These are phyloP conservation scores for Montifringilla adamsi DNA, from an alignment of 2,113 vertebrate species.

Conservation along the genomic window DNA sequence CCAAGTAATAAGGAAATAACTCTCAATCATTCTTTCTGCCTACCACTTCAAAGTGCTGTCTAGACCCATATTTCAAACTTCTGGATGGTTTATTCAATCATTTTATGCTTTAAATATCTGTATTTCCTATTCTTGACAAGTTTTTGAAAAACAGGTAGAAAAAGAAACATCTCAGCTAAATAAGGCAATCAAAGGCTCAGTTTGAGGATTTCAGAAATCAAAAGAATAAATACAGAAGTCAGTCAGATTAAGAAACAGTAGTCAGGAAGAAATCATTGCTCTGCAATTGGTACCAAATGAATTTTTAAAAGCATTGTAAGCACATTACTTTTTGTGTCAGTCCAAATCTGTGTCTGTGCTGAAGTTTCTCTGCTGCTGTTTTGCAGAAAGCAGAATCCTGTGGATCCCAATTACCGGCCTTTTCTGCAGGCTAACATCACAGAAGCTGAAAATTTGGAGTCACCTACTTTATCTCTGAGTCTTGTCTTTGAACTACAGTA, in stretches of 20 bases:
- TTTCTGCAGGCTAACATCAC: neutral
- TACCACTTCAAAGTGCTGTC: neutral
- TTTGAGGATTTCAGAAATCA: neutral
- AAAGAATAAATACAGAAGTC: neutral
- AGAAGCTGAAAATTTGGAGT: conserved; percentile 38
- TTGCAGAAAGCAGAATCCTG: neutral
- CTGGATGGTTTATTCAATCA: neutral
- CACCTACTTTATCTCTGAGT: conserved; percentile 43
- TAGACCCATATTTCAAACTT: neutral
- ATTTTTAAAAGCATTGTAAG: neutral
- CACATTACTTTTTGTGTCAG: neutral
- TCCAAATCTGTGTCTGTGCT: neutral
- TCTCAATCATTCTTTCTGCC: neutral
- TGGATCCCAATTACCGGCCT: conserved; percentile 29
- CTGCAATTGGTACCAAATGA: neutral
- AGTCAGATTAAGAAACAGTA: neutral
- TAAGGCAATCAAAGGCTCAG: neutral
- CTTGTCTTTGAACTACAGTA: conserved; percentile 33
- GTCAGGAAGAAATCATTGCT: neutral
- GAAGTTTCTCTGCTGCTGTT: neutral
- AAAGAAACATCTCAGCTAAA: neutral
- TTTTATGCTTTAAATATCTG: neutral
- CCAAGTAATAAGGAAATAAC: neutral
- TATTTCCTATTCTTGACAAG: neutral
- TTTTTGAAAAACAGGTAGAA: neutral